Percentiles rank a stretch among this genome's conserved stretches.
Evolutionary conservation across 2,797 vertebrate species (phyloP).

Genomic region (Myripristis murdjan): DNA sequence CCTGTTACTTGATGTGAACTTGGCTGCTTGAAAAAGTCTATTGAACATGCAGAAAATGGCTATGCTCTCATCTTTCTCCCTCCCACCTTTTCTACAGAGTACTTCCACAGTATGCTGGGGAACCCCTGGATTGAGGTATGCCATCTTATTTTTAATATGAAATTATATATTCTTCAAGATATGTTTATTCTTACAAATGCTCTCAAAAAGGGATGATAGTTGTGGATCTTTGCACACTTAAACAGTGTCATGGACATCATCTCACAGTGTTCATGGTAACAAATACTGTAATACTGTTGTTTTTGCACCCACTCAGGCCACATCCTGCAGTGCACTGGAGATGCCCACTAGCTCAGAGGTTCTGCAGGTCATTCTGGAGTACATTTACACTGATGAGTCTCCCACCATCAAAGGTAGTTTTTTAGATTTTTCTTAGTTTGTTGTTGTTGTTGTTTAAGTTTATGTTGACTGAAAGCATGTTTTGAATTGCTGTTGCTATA

Average conservation of each 20-base stretch:
- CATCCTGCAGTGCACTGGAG: slow-evolving; percentile 91
- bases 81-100: slow-evolving; percentile 86
- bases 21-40: too few relatives aligned
- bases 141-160: background rate
- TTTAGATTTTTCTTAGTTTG: too few relatives aligned
- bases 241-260: too few relatives aligned
- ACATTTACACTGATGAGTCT: slow-evolving; percentile 96
- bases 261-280: background rate
- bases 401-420: slow-evolving; percentile 90
- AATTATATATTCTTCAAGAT: background rate
- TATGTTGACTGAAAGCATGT: background rate
- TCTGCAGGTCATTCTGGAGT: slow-evolving; percentile 94
- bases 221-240: background rate
- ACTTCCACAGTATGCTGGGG: slow-evolving; percentile 98
- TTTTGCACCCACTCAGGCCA: slow-evolving; percentile 86
- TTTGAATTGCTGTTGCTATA: background rate
- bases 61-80: slow-evolving; percentile 3
- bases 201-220: background rate
- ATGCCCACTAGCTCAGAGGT: slow-evolving; percentile 94
- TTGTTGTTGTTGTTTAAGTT: too few relatives aligned
- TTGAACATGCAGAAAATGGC: too few relatives aligned
- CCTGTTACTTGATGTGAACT: too few relatives aligned
- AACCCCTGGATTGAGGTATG: slow-evolving; percentile 98
- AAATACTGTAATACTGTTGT: slow-evolving; percentile 9
- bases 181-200: background rate